These are phyloP conservation scores for Digitonthophagus gazella DNA, from an alignment of 2,888 invertebrate species.

Conservation along the genomic window DNA sequence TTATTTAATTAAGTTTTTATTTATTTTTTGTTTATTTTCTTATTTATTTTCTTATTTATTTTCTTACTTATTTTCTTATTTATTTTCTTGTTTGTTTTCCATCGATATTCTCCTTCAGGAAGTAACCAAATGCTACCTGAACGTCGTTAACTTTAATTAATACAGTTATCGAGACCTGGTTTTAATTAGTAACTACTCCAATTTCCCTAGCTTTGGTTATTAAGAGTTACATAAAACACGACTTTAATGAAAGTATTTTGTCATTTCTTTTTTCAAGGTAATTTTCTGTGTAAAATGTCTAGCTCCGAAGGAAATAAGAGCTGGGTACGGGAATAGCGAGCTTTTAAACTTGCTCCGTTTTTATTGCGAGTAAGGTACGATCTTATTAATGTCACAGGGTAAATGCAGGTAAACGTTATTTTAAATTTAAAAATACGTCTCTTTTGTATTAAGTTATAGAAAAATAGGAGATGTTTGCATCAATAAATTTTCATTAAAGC, in stretches of 20 bases:
- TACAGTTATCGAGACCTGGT: neutral
- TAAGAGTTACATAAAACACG: neutral
- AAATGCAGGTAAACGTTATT: no score
- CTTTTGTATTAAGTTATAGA: no score
- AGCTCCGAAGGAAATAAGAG: neutral
- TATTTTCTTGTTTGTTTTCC: neutral
- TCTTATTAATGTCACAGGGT: neutral
- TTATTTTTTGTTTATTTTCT: no score
- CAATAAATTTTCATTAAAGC: no score
- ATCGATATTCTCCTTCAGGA: neutral
- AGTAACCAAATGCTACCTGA: neutral
- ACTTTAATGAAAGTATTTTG: neutral
- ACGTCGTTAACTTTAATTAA: constrained; percentile 4
- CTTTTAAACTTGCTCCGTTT: neutral
- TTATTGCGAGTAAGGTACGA: neutral
- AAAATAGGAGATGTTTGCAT: no score
- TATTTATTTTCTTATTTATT: no score
- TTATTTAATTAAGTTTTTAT: neutral
- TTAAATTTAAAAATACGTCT: no score
- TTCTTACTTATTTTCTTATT: no score
- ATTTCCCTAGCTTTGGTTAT: neutral
- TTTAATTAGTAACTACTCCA: neutral
- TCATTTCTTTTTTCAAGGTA: neutral
- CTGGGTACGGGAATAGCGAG: no score
- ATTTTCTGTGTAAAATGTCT: neutral